These are phyloP conservation scores for Octodonta nipae DNA, from an alignment of 2,888 invertebrate genomes.

Conservation along the genomic window DNA sequence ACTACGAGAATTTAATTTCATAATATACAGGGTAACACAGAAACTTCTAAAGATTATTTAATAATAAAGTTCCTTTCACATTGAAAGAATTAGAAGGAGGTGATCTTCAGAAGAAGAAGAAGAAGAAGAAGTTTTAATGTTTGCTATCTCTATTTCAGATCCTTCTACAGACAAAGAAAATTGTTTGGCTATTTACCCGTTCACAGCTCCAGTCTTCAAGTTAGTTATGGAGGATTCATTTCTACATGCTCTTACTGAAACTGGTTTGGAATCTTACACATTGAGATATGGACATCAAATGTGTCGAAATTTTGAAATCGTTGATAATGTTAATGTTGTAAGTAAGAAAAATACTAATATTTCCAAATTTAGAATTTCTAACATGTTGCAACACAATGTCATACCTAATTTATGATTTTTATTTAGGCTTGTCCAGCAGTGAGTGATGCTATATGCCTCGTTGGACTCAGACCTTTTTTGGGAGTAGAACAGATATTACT, in stretches of 20 bases:
- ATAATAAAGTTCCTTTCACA: too few relatives aligned
- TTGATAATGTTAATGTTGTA: slow-evolving; percentile 36
- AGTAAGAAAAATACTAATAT: slow-evolving; percentile 11
- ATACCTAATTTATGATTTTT: slow-evolving; percentile 4
- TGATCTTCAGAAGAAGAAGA: background rate
- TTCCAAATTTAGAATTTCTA: slow-evolving; percentile 5
- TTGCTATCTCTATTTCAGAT: slow-evolving; percentile 17
- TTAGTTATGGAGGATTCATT: slow-evolving; percentile 53
- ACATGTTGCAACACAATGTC: background rate
- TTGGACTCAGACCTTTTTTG: slow-evolving; percentile 54
- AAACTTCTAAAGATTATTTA: too few relatives aligned
- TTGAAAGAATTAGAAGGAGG: too few relatives aligned
- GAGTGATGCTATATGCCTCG: slow-evolving; percentile 49
- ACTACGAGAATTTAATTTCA: too few relatives aligned
- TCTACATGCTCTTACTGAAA: slow-evolving; percentile 61
- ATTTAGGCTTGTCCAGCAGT: slow-evolving; percentile 42
- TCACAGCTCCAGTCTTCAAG: slow-evolving; percentile 55
- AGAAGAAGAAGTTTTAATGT: background rate
- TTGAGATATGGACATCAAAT: slow-evolving; percentile 49
- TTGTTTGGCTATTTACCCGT: slow-evolving; percentile 53
- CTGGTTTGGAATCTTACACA: slow-evolving; percentile 65
- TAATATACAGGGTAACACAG: too few relatives aligned
- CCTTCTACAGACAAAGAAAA: slow-evolving; percentile 29
- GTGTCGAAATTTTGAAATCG: slow-evolving; percentile 37
- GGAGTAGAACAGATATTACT: slow-evolving; percentile 44